Evolutionary conservation across 2,797 vertebrate genomes (phyloP), one percentile per base, ranked within the genome.

Genomic region (Sebastes vulpes): DNA sequence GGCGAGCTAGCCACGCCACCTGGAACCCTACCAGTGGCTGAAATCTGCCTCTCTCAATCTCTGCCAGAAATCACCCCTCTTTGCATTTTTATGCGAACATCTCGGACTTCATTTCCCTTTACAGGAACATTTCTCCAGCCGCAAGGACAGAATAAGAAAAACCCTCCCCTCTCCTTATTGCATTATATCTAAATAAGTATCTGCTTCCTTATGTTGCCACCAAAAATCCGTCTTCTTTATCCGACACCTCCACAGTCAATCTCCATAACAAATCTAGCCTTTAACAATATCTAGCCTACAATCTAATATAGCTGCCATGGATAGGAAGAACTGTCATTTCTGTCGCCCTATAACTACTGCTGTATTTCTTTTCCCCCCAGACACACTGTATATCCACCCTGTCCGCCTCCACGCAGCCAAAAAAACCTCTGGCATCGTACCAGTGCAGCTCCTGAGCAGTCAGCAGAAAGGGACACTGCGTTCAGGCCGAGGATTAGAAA

Each of bases 1-100:
- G 94, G 84, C 83, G 74, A 88, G 81, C 86, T 73, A 78, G 88
- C 81, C 85, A 65, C 53, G 52, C 79, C 85, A 92, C 92, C 91
- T 93, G 91, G 85, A 93, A 87, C 79, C 73, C 60, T 25, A 87
- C 87, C 86, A 88, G 83, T 65, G 75, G 78, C 71, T 81, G 82
- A 86, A 89, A 92, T 81, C 52, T 85, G 79, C 79, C 70, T 83
- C 60, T 26, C 78, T 82, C 84, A 25, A 82, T 86, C 82, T 80
- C 72, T 87, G 87, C 77, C 82, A 88, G 75, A 16, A 85, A 77
- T 84, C 64, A 14, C 66, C 60, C 70, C 21, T 75, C 72, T 77
- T 65, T 83, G 75, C 66, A 86, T 92, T 86, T 88, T 86, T 65
- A 88, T 77, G 12, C 38, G 26, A 85, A 87, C 54, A 77, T 87